Conservation (phyloP, 2,888 invertebrate species). For the Dicranocentrus wangi region DNA sequence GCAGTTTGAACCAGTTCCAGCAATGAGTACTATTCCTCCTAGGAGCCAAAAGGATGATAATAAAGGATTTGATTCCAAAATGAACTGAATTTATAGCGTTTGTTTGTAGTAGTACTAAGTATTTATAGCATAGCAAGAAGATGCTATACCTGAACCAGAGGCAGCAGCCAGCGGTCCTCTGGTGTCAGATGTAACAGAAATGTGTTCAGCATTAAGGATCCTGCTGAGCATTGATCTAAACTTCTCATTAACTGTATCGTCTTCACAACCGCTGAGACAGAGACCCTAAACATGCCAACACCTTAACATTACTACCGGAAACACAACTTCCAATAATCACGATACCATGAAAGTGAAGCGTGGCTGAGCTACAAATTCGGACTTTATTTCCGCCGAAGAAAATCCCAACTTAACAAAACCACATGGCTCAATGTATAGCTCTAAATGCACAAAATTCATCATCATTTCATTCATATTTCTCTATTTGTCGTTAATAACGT, state of each 20-base stretch:
- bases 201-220: constrained; percentile 79
- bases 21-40: constrained; percentile 90
- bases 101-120: too few species aligned
- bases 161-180: constrained; percentile 89
- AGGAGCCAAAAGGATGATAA: constrained; percentile 86
- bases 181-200: constrained; percentile 87
- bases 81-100: too few species aligned
- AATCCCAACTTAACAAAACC: not conserved
- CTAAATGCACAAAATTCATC: too few species aligned
- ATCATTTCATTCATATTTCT: too few species aligned
- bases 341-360: too few species aligned
- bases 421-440: constrained; percentile 55
- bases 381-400: not conserved
- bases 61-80: constrained; percentile 85
- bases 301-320: not conserved
- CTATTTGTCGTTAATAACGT: too few species aligned
- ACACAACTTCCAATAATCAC: too few species aligned
- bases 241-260: constrained; percentile 83
- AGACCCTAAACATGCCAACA: constrained; percentile 79
- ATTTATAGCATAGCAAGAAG: too few species aligned
- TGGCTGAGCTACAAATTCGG: too few species aligned
- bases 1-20: constrained; percentile 91
- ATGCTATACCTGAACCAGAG: constrained; percentile 74
- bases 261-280: constrained; percentile 93
- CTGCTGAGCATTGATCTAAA: constrained; percentile 81